phyloP scores from a whole-genome alignment of 1,140 invertebrate genomes.

The Bombus polaris region DNA sequence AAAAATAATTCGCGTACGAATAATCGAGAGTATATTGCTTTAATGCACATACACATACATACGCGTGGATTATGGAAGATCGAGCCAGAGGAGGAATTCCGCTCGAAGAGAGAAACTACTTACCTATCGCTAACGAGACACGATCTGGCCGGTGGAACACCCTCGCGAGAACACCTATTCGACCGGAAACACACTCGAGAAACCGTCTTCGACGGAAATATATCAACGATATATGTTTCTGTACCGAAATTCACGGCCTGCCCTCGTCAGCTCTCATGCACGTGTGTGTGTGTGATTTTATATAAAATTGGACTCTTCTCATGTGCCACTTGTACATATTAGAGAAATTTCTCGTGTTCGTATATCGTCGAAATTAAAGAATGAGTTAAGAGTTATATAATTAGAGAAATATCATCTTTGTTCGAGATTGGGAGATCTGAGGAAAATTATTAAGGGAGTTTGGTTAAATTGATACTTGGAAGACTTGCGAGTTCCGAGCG shows the following conservation, averaged over 20 bases:
- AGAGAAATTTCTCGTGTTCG: constrained; percentile 9
- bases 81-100: constrained; percentile 24
- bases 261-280: constrained; percentile 5
- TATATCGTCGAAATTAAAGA: constrained; percentile 7
- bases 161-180: constrained; percentile 11
- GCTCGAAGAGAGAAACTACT: constrained; percentile 10
- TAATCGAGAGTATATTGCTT: not conserved
- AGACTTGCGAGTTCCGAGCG: not conserved
- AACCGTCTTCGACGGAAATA: not conserved
- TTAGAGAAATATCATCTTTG: not conserved
- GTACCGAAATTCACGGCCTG: constrained; percentile 1
- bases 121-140: constrained; percentile 34
- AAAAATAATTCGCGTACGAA: not conserved
- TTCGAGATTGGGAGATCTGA: not conserved
- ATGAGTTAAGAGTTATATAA: not conserved
- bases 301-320: not conserved
- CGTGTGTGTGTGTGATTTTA: not conserved
- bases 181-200: constrained; percentile 11
- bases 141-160: constrained; percentile 3
- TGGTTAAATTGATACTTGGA: not conserved
- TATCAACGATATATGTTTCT: not conserved
- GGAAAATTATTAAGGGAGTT: not conserved
- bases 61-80: constrained; percentile 2
- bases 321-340: constrained; percentile 3
- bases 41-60: not conserved